phyloP scores from a whole-genome alignment of 2,888 invertebrate genomes.

The Acrocyrtus sp. region DNA sequence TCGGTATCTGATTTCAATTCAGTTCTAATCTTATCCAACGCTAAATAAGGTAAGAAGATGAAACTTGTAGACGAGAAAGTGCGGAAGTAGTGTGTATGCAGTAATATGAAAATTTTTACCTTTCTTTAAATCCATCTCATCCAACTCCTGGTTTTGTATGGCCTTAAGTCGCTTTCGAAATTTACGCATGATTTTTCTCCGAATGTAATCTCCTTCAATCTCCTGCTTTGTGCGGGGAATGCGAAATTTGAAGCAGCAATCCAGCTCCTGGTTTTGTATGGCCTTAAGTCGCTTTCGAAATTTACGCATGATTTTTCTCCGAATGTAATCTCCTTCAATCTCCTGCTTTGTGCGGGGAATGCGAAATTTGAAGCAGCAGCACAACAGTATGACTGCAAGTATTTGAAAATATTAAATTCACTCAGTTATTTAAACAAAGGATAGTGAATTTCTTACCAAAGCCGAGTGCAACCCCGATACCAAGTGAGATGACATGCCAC shows the following conservation, averaged over 20 bases:
- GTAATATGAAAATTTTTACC: conserved; percentile 68
- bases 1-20: conserved; percentile 73
- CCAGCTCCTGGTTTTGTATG: conserved; percentile 88
- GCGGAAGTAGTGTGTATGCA: not conserved
- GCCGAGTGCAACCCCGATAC: conserved; percentile 69
- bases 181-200: conserved; percentile 83
- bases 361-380: conserved; percentile 90
- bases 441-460: conserved; percentile 53
- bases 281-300: conserved; percentile 83
- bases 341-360: conserved; percentile 95
- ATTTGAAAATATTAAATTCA: not conserved
- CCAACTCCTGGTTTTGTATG: conserved; percentile 88
- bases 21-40: conserved; percentile 75
- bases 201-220: conserved; percentile 91
- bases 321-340: conserved; percentile 91
- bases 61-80: too few relatives aligned
- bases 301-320: conserved; percentile 83
- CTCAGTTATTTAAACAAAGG: too few relatives aligned
- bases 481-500: conserved; percentile 84
- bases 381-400: conserved; percentile 83
- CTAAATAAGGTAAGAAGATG: too few relatives aligned
- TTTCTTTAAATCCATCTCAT: conserved; percentile 79
- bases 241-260: conserved; percentile 90
- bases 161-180: conserved; percentile 83
- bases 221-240: conserved; percentile 95